Evolutionary conservation across 2,113 vertebrate genomes (phyloP).

Genomic region (Girardinichthys multiradiatus): DNA sequence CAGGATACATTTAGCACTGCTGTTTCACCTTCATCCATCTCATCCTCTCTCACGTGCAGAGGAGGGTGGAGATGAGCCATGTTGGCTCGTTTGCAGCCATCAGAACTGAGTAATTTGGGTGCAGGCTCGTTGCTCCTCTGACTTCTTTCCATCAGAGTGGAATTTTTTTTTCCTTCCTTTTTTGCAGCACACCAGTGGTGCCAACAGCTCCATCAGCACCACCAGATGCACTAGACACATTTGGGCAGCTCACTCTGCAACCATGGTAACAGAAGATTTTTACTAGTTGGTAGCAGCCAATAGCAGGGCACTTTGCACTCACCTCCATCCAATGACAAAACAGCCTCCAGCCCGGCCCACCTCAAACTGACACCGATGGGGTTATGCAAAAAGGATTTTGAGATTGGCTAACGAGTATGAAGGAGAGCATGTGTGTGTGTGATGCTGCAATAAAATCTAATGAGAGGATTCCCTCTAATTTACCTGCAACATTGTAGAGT

Average conservation of each 20-base stretch:
- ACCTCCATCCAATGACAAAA: conserved; percentile 76
- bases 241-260: conserved; percentile 86
- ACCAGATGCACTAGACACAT: conserved; percentile 75
- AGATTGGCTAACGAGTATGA: conserved; percentile 66
- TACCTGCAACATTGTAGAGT: conserved; percentile 29
- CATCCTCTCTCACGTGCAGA: conserved; percentile 33
- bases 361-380: conserved; percentile 73
- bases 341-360: conserved; percentile 80
- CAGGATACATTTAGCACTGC: conserved; percentile 46
- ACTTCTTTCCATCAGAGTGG: conserved; percentile 61
- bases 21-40: conserved; percentile 57
- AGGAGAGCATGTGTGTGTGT: conserved; percentile 30
- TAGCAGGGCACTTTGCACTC: conserved; percentile 79
- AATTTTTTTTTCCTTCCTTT: conserved; percentile 47
- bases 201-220: conserved; percentile 75
- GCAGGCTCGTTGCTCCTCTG: conserved; percentile 66
- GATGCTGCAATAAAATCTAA: conserved; percentile 57
- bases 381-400: conserved; percentile 62
- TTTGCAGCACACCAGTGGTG: conserved; percentile 56
- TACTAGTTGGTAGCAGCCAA: conserved; percentile 83
- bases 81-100: conserved; percentile 63
- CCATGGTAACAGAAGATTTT: conserved; percentile 87
- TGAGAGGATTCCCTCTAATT: conserved; percentile 68
- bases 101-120: conserved; percentile 60
- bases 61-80: conserved; percentile 53